A percentile compares a stretch with the other conserved stretches of the same genome.
Evolutionary conservation across 2,113 vertebrate species (phyloP).

Genomic region (Xiphophorus couchianus): DNA sequence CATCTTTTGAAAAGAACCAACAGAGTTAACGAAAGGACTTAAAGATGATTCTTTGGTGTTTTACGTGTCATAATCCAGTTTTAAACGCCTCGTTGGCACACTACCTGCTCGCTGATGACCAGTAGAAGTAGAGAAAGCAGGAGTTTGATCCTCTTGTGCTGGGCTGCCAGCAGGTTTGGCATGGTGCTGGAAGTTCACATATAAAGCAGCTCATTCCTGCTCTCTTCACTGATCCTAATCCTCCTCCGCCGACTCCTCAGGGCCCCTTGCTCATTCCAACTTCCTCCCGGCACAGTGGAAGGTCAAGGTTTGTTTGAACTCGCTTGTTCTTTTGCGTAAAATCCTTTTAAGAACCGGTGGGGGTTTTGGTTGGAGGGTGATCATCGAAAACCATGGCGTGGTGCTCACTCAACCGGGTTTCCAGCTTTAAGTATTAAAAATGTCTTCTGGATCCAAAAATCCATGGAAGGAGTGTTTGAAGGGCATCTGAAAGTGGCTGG

Average conservation of each 20-base stretch:
- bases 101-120: conserved; percentile 68
- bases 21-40: not conserved
- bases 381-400: not conserved
- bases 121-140: conserved; percentile 52
- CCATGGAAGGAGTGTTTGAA: not conserved
- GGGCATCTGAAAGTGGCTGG: not conserved
- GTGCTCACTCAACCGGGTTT: not conserved
- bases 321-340: not conserved
- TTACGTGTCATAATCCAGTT: not conserved
- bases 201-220: conserved; percentile 13
- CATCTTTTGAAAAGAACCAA: not conserved
- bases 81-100: not conserved
- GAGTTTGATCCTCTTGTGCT: conserved; percentile 38
- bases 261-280: conserved; percentile 24
- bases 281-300: not conserved
- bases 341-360: not conserved
- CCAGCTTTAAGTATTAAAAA: not conserved
- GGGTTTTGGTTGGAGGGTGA: not conserved
- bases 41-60: not conserved
- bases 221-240: conserved; percentile 22
- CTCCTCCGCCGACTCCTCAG: conserved; percentile 15
- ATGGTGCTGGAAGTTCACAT: conserved; percentile 67
- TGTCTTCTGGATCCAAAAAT: conserved; percentile 5
- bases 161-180: conserved; percentile 45
- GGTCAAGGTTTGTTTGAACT: not conserved